Evolutionary conservation across 2,888 invertebrate genomes (phyloP), one percentile per base, ranked within the genome.

Genomic region (Sphaerophoria rueppellii): DNA sequence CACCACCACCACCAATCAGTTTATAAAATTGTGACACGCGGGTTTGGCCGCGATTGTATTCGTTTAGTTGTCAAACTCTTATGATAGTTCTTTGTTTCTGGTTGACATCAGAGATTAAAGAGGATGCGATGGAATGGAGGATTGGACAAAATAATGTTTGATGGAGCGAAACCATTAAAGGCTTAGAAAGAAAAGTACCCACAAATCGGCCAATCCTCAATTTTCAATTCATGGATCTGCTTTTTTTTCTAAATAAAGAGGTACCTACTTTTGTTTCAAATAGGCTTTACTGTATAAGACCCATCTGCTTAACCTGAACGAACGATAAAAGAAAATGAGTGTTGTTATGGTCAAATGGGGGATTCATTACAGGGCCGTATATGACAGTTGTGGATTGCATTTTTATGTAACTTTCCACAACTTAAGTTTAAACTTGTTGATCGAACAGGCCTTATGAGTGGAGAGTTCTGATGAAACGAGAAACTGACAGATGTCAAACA

Each of bases 121-220:
- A 63, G 24, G 14, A 35, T 35, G 1, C 14, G n/a, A 14, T 14
- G 6, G 55, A 12, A 6, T 55, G 24, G 37, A 48, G 4, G 16
- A 65, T 35, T 70, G 72, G 67, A 72, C 67, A 72, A 80, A 72
- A 24, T 24, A 24, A 76, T 85, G 85, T 74, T 75, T 70, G 76
- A 85, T 81, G 85, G 54, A 85, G 81, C 81, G 81, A 81, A 81
- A 77, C 80, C 76, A 80, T 73, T 76, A 76, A 81, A 73, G 81
- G 76, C 81, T 81, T 76, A 72, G 48, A 65, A 65, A 60, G 58
- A 60, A 63, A 57, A 60, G 43, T 43, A 61, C 35, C 12, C 65
- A 65, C 16, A 67, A 43, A 61, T 43, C 61, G 55, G 69, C 83
- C 83, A 80, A 85, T 69, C 83, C 83, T 72, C 80, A 69, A 85